These are phyloP conservation scores for Otolemur crassicaudatus DNA, from an alignment of 2,797 vertebrate species.

Conservation along the genomic window DNA sequence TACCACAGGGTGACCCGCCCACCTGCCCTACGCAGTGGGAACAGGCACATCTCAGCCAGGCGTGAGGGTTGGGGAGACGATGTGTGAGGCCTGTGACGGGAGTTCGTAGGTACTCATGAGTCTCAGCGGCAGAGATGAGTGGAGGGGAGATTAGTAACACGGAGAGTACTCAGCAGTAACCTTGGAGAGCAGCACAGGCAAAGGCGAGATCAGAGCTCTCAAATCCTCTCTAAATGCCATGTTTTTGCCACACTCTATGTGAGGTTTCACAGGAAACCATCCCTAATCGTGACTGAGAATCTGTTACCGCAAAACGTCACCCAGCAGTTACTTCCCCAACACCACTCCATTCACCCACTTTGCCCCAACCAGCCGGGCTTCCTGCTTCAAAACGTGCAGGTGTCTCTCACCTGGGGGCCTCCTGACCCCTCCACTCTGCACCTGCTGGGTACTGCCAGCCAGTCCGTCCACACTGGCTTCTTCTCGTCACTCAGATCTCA, in stretches of 20 bases:
- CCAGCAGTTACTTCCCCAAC: not conserved
- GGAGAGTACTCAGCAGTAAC: not conserved
- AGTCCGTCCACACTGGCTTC: not conserved
- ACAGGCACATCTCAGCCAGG: not conserved
- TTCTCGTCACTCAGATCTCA: not conserved
- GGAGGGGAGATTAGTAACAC: not conserved
- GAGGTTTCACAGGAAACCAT: not conserved
- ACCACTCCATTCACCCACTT: not conserved
- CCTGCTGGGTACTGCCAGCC: fast-evolving
- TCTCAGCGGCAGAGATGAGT: not conserved
- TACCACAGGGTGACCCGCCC: no score
- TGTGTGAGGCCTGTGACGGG: fast-evolving
- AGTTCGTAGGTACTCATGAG: not conserved
- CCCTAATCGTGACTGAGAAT: not conserved
- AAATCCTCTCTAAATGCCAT: not conserved
- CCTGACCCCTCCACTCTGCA: no score
- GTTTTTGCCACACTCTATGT: not conserved
- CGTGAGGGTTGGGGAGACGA: fast-evolving
- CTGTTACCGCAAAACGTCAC: not conserved
- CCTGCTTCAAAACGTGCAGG: not conserved
- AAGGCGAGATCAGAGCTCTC: not conserved
- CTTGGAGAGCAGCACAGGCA: not conserved
- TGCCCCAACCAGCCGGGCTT: not conserved
- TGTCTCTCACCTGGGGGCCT: not conserved
- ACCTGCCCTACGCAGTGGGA: fast-evolving